These are phyloP conservation scores for Sardina pilchardus DNA, from an alignment of 2,113 vertebrate genomes.

Conservation along the genomic window DNA sequence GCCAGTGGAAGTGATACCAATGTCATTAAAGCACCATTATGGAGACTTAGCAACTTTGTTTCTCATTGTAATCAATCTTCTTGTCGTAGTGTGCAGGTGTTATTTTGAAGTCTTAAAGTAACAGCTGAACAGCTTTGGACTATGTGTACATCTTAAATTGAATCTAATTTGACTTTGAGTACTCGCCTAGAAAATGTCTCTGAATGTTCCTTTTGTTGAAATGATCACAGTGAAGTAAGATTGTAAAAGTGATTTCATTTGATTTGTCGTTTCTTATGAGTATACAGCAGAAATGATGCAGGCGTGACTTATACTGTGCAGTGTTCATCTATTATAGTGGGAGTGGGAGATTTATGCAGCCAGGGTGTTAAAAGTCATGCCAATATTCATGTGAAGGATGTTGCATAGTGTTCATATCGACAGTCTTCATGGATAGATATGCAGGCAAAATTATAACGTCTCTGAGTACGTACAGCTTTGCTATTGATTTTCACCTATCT, in stretches of 20 bases:
- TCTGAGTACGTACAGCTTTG: not conserved
- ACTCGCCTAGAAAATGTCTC: not conserved
- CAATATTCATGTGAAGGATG: not conserved
- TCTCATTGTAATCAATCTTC: conserved; percentile 44
- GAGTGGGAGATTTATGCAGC: not conserved
- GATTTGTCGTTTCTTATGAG: not conserved
- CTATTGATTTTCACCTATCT: conserved; percentile 4
- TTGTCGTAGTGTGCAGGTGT: conserved; percentile 41
- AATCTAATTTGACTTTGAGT: not conserved
- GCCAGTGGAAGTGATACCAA: conserved; percentile 36
- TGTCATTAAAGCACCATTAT: conserved; percentile 51
- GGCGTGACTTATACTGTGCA: not conserved
- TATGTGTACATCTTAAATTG: not conserved
- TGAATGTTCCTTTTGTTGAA: not conserved
- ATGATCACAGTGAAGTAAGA: not conserved
- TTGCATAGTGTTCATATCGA: not conserved
- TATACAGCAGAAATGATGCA: not conserved
- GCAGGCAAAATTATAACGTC: not conserved
- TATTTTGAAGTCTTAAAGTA: conserved; percentile 50
- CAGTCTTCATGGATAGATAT: not conserved
- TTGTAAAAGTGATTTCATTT: not conserved
- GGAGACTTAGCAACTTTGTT: conserved; percentile 44
- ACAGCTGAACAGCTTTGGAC: conserved; percentile 30
- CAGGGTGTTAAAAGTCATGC: not conserved
- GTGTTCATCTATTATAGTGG: not conserved